Evolutionary conservation across 2,113 vertebrate genomes (phyloP).

Genomic region (Lasiurus borealis): DNA sequence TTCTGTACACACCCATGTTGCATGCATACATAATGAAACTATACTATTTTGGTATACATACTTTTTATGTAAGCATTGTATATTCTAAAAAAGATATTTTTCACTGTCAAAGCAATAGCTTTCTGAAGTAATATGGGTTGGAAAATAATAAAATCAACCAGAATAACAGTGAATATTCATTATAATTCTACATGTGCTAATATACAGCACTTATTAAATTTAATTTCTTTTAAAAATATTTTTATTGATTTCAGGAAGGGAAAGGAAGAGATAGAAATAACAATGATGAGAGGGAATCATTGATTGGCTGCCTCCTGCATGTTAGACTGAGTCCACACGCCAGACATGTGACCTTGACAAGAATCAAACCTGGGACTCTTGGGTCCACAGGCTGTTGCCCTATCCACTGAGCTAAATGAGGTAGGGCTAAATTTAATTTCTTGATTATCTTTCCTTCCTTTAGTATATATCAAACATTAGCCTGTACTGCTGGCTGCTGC

Average conservation of each 20-base stretch:
- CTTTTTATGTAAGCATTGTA: conserved; percentile 19
- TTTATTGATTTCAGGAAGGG: too few relatives aligned
- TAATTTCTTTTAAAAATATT: conserved; percentile 70
- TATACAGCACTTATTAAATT: conserved; percentile 78
- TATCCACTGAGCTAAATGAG: too few relatives aligned
- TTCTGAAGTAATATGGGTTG: conserved; percentile 69
- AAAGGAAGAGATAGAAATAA: too few relatives aligned
- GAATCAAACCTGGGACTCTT: too few relatives aligned
- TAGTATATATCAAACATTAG: conserved; percentile 65
- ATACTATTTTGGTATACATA: not conserved
- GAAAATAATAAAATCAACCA: conserved; percentile 61
- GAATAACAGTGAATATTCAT: conserved; percentile 75
- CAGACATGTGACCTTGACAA: too few relatives aligned
- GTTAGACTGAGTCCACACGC: too few relatives aligned
- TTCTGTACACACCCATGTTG: not conserved
- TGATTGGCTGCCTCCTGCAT: too few relatives aligned
- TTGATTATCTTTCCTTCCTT: conserved; percentile 76
- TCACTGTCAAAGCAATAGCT: conserved; percentile 69
- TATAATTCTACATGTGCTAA: conserved; percentile 75
- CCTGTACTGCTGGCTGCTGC: conserved; percentile 57
- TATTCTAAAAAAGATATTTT: conserved; percentile 75
- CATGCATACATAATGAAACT: not conserved
- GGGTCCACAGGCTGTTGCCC: too few relatives aligned
- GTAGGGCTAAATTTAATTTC: conserved; percentile 77
- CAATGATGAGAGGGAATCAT: too few relatives aligned